Conservation (phyloP, 2,888 invertebrate genomes). For the Oligia latruncula region DNA sequence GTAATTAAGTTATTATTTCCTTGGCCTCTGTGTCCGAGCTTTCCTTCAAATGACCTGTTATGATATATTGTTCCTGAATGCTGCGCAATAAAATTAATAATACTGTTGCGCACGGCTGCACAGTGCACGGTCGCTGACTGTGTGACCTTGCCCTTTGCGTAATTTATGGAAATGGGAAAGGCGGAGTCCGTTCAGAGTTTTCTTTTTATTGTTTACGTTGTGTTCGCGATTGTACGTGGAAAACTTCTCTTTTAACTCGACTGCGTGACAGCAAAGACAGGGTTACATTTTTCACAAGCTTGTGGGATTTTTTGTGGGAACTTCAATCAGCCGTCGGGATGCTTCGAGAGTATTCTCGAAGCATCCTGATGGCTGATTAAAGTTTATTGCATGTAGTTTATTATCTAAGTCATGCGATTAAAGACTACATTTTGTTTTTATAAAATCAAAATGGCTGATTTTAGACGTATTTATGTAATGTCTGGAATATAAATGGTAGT, state of each 20-base stretch:
- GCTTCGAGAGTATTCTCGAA: neutral
- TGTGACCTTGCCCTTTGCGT: slow-evolving; percentile 59
- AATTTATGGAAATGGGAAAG: slow-evolving; percentile 65
- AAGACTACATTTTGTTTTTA: neutral
- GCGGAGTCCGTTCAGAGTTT: slow-evolving; percentile 41
- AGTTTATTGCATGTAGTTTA: too few species aligned
- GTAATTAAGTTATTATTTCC: slow-evolving; percentile 61
- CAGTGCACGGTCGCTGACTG: slow-evolving; percentile 56
- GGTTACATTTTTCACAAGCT: neutral
- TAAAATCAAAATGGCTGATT: neutral
- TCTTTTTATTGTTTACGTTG: slow-evolving; percentile 53
- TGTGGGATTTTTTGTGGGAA: neutral
- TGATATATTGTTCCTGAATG: slow-evolving; percentile 73
- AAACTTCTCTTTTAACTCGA: neutral
- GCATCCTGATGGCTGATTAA: neutral
- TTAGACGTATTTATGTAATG: neutral
- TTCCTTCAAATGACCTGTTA: slow-evolving; percentile 66
- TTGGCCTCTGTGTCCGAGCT: slow-evolving; percentile 23
- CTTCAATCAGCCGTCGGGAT: too few species aligned
- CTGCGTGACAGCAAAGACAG: neutral
- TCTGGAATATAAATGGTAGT: neutral
- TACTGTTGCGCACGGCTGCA: slow-evolving; percentile 43
- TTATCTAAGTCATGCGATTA: neutral
- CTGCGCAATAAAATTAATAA: slow-evolving; percentile 68
- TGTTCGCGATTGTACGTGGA: slow-evolving; percentile 18